Evolutionary conservation across 2,888 invertebrate species (phyloP), one percentile per base, ranked within the genome.

Genomic region (Nomada fucata): DNA sequence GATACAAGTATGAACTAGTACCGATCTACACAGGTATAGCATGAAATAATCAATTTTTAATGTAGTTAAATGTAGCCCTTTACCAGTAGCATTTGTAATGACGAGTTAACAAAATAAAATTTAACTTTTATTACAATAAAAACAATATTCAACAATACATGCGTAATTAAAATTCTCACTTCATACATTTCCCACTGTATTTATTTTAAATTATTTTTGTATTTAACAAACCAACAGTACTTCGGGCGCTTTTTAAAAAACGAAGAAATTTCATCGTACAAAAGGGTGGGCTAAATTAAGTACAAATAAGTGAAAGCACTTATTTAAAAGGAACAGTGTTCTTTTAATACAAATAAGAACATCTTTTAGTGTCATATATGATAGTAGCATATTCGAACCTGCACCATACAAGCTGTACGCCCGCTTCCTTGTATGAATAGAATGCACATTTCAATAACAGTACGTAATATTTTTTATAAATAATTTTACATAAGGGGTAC

Each of bases 271-370:
- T 47, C 52, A 42, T 42, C 44, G 23, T 23, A 9, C 11, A 64
- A 76, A 47, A 44, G 63, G 15, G 13, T 47, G 13, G 61, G 29
- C 15, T 15, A 68, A 71, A 76, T 73, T 23, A 73, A 79, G 23
- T 76, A 64, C 42, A 82, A 74, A 42, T 44, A 53, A 59, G 36
- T 75, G 26, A 59, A 50, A 69, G 52, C 57, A 77, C 42, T 55
- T 61, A n/a, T 76, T 76, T 73, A 76, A 83, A 82, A 79, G 76
- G 78, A 82, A 82, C 76, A 68, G 67, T 64, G 77, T 36, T 78
- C 86, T 50, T 82, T 88, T 82, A 84, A 86, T 75, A 69, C 67
- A 71, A 88, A 83, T 76, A 84, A 87, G 74, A 79, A 80, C 83
- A 83, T 84, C 42, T 74, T 65, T 77, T 81, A 53, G 72, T 65